Evolutionary conservation across 2,113 vertebrate species (phyloP).

Genomic region (Apus apus): DNA sequence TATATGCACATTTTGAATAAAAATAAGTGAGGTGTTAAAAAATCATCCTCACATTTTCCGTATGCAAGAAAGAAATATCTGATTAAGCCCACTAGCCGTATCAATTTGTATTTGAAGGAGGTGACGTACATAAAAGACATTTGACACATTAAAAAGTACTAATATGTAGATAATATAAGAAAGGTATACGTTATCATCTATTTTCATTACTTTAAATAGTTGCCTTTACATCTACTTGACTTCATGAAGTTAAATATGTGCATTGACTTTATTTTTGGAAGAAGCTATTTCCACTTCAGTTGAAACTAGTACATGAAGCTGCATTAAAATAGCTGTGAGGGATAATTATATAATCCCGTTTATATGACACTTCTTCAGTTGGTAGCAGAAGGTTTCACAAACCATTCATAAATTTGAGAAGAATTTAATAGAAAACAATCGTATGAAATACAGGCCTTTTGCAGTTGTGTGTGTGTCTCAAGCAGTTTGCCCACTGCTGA

Average conservation of each 20-base stretch:
- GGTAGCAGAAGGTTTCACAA: slow-evolving; percentile 36
- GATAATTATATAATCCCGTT: slow-evolving; percentile 36
- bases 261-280: slow-evolving; percentile 42
- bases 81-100: background rate
- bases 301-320: background rate
- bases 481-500: background rate
- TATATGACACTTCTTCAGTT: background rate
- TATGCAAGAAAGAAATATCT: background rate
- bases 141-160: background rate
- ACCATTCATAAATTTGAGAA: slow-evolving; percentile 18
- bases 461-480: background rate
- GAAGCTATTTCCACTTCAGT: background rate
- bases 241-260: background rate
- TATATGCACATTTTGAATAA: background rate
- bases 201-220: slow-evolving; percentile 19
- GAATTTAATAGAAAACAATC: background rate
- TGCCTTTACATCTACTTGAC: background rate
- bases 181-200: background rate
- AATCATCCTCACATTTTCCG: background rate
- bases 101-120: background rate
- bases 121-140: background rate
- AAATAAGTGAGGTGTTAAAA: background rate
- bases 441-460: background rate
- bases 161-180: background rate
- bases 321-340: slow-evolving; percentile 30